These are phyloP conservation scores for Columba janthina DNA, from an alignment of 2,113 vertebrate genomes.

Conservation along the genomic window DNA sequence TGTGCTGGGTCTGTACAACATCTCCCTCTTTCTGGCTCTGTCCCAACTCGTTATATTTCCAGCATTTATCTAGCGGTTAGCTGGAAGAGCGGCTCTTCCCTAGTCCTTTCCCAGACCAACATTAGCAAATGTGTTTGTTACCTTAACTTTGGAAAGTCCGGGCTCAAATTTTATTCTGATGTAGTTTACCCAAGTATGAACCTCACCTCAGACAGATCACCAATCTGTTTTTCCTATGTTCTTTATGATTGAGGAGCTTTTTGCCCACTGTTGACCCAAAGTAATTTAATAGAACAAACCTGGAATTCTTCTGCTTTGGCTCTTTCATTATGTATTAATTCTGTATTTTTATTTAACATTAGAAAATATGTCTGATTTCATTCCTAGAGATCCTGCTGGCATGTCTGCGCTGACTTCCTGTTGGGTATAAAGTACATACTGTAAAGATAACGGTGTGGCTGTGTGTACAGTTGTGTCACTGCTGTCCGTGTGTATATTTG, in stretches of 20 bases:
- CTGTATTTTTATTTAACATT: not conserved
- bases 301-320: not conserved
- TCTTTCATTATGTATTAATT: not conserved
- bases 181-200: not conserved
- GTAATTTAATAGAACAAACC: not conserved
- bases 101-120: not conserved
- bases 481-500: rapidly evolving
- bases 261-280: not conserved
- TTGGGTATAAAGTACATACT: not conserved
- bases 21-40: not conserved
- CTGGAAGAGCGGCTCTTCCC: not conserved
- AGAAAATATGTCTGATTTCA: not conserved
- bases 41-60: not conserved
- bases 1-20: not conserved
- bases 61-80: not conserved
- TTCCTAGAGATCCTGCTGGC: not conserved
- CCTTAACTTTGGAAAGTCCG: not conserved
- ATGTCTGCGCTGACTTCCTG: not conserved
- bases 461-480: not conserved
- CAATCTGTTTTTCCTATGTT: not conserved
- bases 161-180: not conserved
- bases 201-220: not conserved
- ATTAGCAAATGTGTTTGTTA: not conserved
- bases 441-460: not conserved
- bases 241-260: not conserved